phyloP scores from a whole-genome alignment of 1,140 invertebrate species.

The Dendrolimus kikuchii region DNA sequence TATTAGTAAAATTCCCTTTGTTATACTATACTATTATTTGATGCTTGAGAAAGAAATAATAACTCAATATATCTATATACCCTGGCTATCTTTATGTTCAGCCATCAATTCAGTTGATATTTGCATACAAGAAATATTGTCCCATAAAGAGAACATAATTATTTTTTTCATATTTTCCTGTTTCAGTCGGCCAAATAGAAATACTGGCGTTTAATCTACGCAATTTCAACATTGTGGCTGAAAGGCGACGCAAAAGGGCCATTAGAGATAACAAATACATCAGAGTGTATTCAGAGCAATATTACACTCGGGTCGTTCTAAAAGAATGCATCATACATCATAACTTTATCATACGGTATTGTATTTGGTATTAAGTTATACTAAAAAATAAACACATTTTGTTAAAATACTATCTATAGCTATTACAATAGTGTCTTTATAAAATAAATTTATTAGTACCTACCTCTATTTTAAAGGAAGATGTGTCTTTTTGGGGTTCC shows the following conservation, averaged over 20 bases:
- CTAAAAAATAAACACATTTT: neutral
- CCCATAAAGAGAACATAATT: neutral
- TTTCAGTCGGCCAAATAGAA: constrained; percentile 66
- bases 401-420: no score
- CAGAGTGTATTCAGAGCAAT: constrained; percentile 12
- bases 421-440: no score
- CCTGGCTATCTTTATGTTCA: no score
- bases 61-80: no score
- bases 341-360: constrained; percentile 55
- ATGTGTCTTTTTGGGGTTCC: no score
- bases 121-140: neutral
- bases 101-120: no score
- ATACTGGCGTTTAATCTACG: constrained; percentile 59
- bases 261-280: constrained; percentile 15
- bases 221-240: constrained; percentile 48
- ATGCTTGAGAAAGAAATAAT: no score
- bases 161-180: constrained; percentile 10
- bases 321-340: constrained; percentile 59
- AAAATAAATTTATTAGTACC: no score
- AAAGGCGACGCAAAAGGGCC: constrained; percentile 32
- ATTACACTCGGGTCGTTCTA: constrained; percentile 32
- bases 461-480: no score
- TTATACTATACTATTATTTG: no score
- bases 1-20: no score
- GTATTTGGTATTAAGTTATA: neutral